Conservation (phyloP, 2,888 invertebrate genomes). For the Dicycla oo region DNA sequence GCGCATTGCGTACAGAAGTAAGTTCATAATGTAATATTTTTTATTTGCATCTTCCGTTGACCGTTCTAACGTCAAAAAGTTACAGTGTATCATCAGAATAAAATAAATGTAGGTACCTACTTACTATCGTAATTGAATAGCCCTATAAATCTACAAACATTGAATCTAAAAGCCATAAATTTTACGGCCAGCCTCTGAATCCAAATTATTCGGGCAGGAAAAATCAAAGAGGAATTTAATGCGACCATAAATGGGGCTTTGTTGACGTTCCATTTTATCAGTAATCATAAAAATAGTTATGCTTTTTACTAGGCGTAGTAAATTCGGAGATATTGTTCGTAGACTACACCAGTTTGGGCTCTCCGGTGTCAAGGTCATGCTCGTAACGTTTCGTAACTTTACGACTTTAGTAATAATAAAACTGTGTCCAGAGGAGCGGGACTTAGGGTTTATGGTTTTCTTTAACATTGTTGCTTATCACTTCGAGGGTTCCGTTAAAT, state of each 20-base stretch:
- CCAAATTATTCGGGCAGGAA: conserved; percentile 50
- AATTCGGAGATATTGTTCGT: conserved; percentile 64
- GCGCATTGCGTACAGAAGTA: conserved; percentile 88
- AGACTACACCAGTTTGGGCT: conserved; percentile 56
- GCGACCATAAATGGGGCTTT: conserved; percentile 60
- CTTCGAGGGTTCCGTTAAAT: conserved; percentile 49
- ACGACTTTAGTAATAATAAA: conserved; percentile 72
- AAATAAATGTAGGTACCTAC: neutral
- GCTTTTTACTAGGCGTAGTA: conserved; percentile 65
- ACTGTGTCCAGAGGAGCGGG: conserved; percentile 66
- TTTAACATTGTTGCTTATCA: conserved; percentile 61
- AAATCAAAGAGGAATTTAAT: conserved; percentile 57
- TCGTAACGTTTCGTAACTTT: conserved; percentile 72
- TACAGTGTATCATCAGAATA: neutral
- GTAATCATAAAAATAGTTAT: conserved; percentile 67
- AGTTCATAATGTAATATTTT: conserved; percentile 60
- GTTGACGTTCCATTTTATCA: conserved; percentile 63
- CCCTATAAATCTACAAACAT: conserved; percentile 30
- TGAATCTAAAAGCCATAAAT: conserved; percentile 48
- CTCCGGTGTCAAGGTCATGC: conserved; percentile 61
- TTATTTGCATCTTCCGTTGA: neutral
- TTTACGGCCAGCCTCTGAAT: conserved; percentile 34
- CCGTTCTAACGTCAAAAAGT: neutral
- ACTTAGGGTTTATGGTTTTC: conserved; percentile 68
- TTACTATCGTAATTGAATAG: conserved; percentile 17